A percentile compares a stretch with the other conserved stretches of the same genome.
phyloP scores from a whole-genome alignment of 2,113 vertebrate genomes.

The Calyptomena viridis region DNA sequence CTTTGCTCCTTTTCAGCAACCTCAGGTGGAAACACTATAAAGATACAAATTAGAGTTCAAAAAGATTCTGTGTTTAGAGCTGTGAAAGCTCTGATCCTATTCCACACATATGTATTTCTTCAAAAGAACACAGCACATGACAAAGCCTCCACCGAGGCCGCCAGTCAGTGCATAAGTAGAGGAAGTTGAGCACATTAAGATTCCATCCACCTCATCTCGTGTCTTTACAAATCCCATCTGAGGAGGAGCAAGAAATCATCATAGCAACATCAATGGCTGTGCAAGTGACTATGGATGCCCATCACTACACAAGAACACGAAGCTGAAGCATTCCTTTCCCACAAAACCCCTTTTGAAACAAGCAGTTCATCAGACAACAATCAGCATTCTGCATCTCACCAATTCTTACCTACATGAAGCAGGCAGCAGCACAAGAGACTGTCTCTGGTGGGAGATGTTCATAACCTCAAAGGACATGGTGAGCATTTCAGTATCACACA shows the following conservation, averaged over 20 bases:
- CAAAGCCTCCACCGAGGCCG: neutral
- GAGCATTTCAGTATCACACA: neutral
- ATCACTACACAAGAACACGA: neutral
- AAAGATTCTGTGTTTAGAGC: neutral
- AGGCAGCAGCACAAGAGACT: neutral
- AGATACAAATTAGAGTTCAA: rapidly evolving
- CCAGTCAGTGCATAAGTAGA: neutral
- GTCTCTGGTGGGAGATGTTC: neutral
- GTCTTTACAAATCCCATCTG: neutral
- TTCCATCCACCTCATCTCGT: neutral
- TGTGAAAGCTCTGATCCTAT: neutral
- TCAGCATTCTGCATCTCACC: neutral
- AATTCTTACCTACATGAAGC: too few relatives aligned
- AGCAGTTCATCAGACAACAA: neutral
- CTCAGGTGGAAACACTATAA: rapidly evolving
- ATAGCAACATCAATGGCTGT: too few relatives aligned
- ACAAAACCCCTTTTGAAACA: neutral
- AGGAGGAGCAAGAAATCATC: neutral
- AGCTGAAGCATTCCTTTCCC: rapidly evolving
- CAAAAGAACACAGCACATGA: neutral
- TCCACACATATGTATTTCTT: neutral
- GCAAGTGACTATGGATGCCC: neutral
- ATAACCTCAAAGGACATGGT: neutral
- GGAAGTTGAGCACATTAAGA: neutral
- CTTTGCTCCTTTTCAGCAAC: neutral